Conservation (phyloP, 2,888 invertebrate genomes). For the Melolontha melolontha region DNA sequence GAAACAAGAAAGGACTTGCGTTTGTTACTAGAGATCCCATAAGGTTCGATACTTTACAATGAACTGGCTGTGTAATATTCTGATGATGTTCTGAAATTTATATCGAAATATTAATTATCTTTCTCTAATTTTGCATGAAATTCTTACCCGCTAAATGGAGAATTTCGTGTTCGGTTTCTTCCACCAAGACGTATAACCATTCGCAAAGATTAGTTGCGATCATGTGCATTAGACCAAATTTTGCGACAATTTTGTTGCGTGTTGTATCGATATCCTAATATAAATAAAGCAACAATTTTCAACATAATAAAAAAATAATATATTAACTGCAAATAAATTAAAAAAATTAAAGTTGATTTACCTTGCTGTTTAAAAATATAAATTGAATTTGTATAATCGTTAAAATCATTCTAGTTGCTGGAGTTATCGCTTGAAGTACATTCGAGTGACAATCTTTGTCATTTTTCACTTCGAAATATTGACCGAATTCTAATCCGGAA, state of each 20-base stretch:
- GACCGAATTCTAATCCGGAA: conserved; percentile 93
- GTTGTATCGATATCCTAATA: conserved; percentile 72
- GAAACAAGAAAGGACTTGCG: conserved; percentile 93
- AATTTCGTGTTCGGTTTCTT: conserved; percentile 91
- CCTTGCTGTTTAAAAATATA: conserved; percentile 90
- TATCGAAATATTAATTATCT: not conserved
- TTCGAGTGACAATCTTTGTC: conserved; percentile 79
- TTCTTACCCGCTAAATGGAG: conserved; percentile 71
- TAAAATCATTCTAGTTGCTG: conserved; percentile 83
- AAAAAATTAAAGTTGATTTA: conserved; percentile 53
- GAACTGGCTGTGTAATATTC: conserved; percentile 46
- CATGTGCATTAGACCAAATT: conserved; percentile 95
- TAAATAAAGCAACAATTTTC: not conserved
- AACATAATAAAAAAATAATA: too few species aligned
- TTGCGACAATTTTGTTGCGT: conserved; percentile 77
- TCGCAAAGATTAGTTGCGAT: conserved; percentile 93
- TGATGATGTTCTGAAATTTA: conserved; percentile 32
- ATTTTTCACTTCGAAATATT: conserved; percentile 91
- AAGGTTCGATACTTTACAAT: conserved; percentile 54
- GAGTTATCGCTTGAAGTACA: conserved; percentile 77
- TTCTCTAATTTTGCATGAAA: not conserved
- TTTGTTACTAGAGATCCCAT: conserved; percentile 83
- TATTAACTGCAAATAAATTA: too few species aligned
- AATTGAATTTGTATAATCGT: conserved; percentile 94
- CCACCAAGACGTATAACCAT: conserved; percentile 89